Evolutionary conservation across 2,797 vertebrate genomes (phyloP).

Genomic region (Salmo trutta): DNA sequence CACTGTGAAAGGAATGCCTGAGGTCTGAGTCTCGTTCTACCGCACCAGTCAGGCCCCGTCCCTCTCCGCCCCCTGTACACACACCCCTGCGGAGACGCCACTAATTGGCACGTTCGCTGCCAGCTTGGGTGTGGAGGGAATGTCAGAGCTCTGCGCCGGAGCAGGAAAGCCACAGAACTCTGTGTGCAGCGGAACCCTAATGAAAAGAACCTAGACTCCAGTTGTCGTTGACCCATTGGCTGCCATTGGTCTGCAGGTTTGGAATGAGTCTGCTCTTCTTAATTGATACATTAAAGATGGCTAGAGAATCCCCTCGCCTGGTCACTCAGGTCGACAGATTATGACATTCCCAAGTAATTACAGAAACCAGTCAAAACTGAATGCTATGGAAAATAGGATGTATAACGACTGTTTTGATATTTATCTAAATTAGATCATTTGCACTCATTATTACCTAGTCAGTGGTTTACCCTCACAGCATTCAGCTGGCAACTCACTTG

Average conservation of each 20-base stretch:
- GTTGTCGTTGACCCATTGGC: neutral
- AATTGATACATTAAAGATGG: neutral
- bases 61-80: constrained; percentile 38
- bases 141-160: constrained; percentile 79
- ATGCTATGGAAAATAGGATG: neutral
- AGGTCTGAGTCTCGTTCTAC: constrained; percentile 79
- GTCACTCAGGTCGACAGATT: neutral
- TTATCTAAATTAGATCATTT: neutral
- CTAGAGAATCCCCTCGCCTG: neutral
- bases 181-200: neutral
- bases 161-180: constrained; percentile 69
- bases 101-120: constrained; percentile 85
- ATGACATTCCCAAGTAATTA: neutral
- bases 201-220: constrained; percentile 23
- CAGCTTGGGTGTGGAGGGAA: constrained; percentile 83
- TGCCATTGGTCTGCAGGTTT: neutral
- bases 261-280: neutral
- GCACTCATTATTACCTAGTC: neutral
- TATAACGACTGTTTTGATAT: neutral
- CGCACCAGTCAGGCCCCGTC: constrained; percentile 43
- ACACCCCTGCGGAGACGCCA: constrained; percentile 79
- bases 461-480: neutral
- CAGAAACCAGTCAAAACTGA: neutral
- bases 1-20: constrained; percentile 80
- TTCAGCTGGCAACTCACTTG: neutral